A percentile compares a stretch with the other conserved stretches of the same genome.
These are phyloP conservation scores for Augochlora pura DNA, from an alignment of 1,140 invertebrate genomes.

Conservation along the genomic window DNA sequence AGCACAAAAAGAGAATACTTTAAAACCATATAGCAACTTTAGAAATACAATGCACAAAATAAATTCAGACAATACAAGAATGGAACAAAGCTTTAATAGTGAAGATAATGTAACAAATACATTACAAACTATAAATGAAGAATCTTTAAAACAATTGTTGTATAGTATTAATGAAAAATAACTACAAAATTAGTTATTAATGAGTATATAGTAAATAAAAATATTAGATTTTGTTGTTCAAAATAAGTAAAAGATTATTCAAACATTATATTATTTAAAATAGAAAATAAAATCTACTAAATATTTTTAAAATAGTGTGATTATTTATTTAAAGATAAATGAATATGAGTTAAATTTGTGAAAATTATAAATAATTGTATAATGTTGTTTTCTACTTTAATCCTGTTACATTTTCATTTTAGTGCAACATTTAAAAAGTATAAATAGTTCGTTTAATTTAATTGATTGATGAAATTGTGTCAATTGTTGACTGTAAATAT, in stretches of 20 bases:
- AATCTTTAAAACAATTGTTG: slow-evolving; percentile 80
- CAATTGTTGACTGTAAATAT: no score
- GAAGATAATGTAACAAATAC: slow-evolving; percentile 53
- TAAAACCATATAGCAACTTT: slow-evolving; percentile 44
- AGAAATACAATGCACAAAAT: slow-evolving; percentile 40
- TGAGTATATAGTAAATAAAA: neutral
- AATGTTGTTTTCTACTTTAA: neutral
- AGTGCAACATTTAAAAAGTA: neutral
- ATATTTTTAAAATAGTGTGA: neutral
- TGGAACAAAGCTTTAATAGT: slow-evolving; percentile 50
- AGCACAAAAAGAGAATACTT: slow-evolving; percentile 50
- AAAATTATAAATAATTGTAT: neutral
- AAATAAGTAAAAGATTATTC: slow-evolving; percentile 24
- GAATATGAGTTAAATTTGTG: neutral
- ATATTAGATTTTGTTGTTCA: slow-evolving; percentile 3
- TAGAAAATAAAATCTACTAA: neutral
- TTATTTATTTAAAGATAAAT: neutral
- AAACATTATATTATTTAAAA: slow-evolving; percentile 25
- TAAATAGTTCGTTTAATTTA: neutral
- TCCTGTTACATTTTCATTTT: neutral
- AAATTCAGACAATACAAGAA: slow-evolving; percentile 27
- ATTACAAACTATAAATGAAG: slow-evolving; percentile 80
- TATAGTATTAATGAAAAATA: slow-evolving; percentile 74
- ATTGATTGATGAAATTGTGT: no score
- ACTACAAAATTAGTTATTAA: slow-evolving; percentile 26